Base-by-base conservation (phyloP, 1,140 invertebrate species). In the Liolophura sinensis region DNA sequence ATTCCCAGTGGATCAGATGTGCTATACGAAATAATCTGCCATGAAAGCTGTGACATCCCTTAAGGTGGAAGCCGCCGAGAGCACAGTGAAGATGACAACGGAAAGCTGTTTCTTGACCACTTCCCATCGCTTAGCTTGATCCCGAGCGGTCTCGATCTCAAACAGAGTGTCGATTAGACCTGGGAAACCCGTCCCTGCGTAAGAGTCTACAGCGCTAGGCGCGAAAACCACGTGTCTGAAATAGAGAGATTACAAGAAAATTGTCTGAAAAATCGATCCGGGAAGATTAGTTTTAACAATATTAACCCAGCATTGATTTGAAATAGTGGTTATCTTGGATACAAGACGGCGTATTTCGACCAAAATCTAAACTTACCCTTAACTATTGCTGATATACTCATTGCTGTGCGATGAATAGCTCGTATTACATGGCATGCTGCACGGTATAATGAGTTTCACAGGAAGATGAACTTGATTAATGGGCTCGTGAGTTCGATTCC, bases 151-250 rank as follows among this genome's bases (percentile, higher is more conserved):
- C 11, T 75, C 74, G 12, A 84, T 80, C 56, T 80, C 72, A 62
- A 75, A 77, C 62, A 82, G 56, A 12, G 74, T 69, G 60, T 86
- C 85, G 0, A 75, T 73, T n/a, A 86, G 71, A 12, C 85, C 85
- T 18, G 85, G 81, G 69, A 86, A 85, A 64, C 78, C 82, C 24
- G 79, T 79, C 11, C 81, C 80, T 24, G 82, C 72, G 70, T 86
- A 86, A 12, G 70, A 70, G 68, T 86, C 77, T 0, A 74, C 73
- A 40, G 63, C 67, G 60, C 82, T 86, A 24, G 84, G 81, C 0
- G 85, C 81, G 62, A 83, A 81, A 14, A 86, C 60, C 50, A 86
- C 66, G 66, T 86, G 84, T 67, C 85, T 86, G 74, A 16, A 70
- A 69, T 63, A 60, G 49, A 66, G 64, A 57, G 3, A 22, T 27